Evolutionary conservation across 2,888 invertebrate genomes (phyloP).

Genomic region (Hydriomena furcata): DNA sequence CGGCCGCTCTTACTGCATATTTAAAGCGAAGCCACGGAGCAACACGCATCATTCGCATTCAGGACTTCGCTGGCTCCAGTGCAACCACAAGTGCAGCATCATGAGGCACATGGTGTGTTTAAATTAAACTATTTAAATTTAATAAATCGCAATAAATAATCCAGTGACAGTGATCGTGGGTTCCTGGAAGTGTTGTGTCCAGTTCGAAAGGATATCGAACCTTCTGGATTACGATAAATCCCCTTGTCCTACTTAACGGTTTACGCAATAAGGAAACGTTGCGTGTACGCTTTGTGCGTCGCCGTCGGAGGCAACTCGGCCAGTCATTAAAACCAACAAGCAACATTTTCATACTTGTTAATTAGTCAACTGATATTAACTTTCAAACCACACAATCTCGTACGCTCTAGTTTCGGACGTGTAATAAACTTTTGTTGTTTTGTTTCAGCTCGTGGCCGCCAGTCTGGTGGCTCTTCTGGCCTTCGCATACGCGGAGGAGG

Average conservation of each 20-base stretch:
- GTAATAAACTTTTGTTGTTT: constrained; percentile 36
- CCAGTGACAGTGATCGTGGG: constrained; percentile 53
- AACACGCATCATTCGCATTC: constrained; percentile 83
- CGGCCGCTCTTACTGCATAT: constrained; percentile 77
- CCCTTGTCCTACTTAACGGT: constrained; percentile 50
- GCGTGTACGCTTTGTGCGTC: constrained; percentile 53
- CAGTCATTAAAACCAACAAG: constrained; percentile 50
- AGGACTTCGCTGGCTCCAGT: constrained; percentile 82
- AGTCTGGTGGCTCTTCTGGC: constrained; percentile 86
- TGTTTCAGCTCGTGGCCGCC: constrained; percentile 81
- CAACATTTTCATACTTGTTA: constrained; percentile 52
- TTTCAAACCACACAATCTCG: constrained; percentile 48
- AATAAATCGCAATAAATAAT: constrained; percentile 33
- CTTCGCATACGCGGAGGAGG: constrained; percentile 83
- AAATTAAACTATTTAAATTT: constrained; percentile 31
- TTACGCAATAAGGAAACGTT: constrained; percentile 66
- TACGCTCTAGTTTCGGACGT: constrained; percentile 40
- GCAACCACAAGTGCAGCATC: constrained; percentile 80
- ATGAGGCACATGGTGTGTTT: constrained; percentile 82
- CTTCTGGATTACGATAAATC: constrained; percentile 35
- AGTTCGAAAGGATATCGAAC: constrained; percentile 28
- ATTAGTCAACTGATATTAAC: constrained; percentile 54
- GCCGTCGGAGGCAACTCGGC: constrained; percentile 47
- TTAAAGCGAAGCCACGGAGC: constrained; percentile 71
- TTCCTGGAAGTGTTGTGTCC: constrained; percentile 43